These are phyloP conservation scores for Lypha dubia DNA, from an alignment of 2,888 invertebrate genomes.

Conservation along the genomic window DNA sequence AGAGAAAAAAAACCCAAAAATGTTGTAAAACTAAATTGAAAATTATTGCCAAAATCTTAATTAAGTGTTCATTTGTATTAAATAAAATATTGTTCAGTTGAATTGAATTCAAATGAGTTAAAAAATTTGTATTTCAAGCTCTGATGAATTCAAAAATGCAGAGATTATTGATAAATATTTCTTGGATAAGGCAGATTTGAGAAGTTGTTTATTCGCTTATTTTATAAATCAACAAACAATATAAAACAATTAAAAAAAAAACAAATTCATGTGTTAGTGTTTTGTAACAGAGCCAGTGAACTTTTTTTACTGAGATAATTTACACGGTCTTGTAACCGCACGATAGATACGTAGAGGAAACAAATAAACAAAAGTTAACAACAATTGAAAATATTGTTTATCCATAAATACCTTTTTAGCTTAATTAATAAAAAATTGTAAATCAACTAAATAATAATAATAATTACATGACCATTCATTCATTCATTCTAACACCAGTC, in stretches of 20 bases:
- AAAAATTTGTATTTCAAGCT: constrained; percentile 49
- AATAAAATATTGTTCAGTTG: constrained; percentile 15
- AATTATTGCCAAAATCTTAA: constrained; percentile 48
- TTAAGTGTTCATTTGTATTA: constrained; percentile 32
- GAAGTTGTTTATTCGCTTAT: background rate
- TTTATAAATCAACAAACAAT: background rate
- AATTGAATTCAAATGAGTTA: constrained; percentile 26
- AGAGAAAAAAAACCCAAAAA: background rate
- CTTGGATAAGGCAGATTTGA: constrained; percentile 26
- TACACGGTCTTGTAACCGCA: constrained; percentile 56
- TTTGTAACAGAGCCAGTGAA: constrained; percentile 54
- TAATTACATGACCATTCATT: background rate
- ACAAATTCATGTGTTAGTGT: constrained; percentile 44
- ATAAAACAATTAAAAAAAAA: constrained; percentile 27
- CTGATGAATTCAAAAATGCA: constrained; percentile 34
- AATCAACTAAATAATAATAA: constrained; percentile 17
- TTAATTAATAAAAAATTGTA: background rate
- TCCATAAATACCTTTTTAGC: background rate
- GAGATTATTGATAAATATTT: constrained; percentile 18
- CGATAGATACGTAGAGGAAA: constrained; percentile 38
- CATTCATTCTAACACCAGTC: constrained; percentile 5
- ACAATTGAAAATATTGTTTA: constrained; percentile 20
- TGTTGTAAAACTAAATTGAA: constrained; percentile 23
- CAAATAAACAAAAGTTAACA: constrained; percentile 3
- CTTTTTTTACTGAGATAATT: constrained; percentile 58